Evolutionary conservation across 2,888 invertebrate genomes (phyloP).

Genomic region (Eupithecia dodoneata): DNA sequence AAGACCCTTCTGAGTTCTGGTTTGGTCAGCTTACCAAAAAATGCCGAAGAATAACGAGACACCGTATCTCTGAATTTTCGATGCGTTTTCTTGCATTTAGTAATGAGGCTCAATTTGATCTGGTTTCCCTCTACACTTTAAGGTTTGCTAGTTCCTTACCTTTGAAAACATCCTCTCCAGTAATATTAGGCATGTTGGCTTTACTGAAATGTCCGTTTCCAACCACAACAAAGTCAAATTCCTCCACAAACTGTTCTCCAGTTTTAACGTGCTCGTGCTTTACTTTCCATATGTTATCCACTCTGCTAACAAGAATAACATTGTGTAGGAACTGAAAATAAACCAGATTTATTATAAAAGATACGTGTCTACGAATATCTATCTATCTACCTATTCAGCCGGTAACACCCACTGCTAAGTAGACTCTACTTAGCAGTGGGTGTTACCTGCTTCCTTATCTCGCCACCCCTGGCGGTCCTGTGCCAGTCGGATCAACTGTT

Average conservation of each 20-base stretch:
- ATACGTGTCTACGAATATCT: no score
- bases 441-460: no score
- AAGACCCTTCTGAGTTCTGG: background rate
- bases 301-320: slow-evolving; percentile 63
- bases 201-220: slow-evolving; percentile 86
- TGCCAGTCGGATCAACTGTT: no score
- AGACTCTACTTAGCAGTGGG: no score
- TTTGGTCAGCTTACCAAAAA: background rate
- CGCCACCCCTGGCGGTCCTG: no score
- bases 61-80: background rate
- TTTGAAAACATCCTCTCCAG: slow-evolving; percentile 68
- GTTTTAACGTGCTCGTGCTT: slow-evolving; percentile 63
- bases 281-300: slow-evolving; percentile 65
- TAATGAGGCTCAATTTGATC: background rate
- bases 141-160: slow-evolving; percentile 51
- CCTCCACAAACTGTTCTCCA: slow-evolving; percentile 65
- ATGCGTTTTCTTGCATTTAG: background rate
- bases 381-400: no score
- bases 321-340: slow-evolving; percentile 67
- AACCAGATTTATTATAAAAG: background rate
- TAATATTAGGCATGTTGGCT: slow-evolving; percentile 65
- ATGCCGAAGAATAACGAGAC: background rate
- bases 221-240: slow-evolving; percentile 87
- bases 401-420: no score
- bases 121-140: background rate